phyloP scores from a whole-genome alignment of 1,140 invertebrate species.

The Asobara japonica region DNA sequence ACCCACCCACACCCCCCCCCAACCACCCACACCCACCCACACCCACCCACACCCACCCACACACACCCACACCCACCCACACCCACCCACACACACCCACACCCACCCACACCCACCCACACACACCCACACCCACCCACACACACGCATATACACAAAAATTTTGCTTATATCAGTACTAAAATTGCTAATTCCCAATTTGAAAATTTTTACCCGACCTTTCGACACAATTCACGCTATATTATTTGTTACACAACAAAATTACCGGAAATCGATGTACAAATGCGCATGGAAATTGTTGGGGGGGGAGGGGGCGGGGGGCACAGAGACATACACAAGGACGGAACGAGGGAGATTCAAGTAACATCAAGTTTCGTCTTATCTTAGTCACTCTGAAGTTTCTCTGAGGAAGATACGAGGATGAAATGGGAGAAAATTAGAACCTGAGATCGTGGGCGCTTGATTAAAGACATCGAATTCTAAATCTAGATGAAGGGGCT shows the following conservation, averaged over 20 bases:
- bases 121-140: no score
- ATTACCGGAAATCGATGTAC: neutral
- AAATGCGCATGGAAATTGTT: neutral
- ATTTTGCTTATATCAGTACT: no score
- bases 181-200: no score
- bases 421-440: constrained; percentile 16
- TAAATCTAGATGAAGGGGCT: neutral
- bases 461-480: constrained; percentile 25
- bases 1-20: no score
- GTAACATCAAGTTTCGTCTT: neutral
- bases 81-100: no score
- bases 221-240: no score
- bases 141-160: no score
- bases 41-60: no score
- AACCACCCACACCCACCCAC: no score
- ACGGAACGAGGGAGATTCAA: neutral
- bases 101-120: no score
- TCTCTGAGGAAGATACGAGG: constrained; percentile 29
- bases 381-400: neutral
- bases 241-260: neutral
- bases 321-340: neutral
- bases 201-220: no score
- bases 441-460: neutral
- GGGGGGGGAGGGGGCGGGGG: neutral
- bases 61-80: no score